Percentiles rank a stretch among this genome's conserved stretches.
These are phyloP conservation scores for Ecdyonurus torrentis DNA, from an alignment of 2,888 invertebrate species.

Conservation along the genomic window DNA sequence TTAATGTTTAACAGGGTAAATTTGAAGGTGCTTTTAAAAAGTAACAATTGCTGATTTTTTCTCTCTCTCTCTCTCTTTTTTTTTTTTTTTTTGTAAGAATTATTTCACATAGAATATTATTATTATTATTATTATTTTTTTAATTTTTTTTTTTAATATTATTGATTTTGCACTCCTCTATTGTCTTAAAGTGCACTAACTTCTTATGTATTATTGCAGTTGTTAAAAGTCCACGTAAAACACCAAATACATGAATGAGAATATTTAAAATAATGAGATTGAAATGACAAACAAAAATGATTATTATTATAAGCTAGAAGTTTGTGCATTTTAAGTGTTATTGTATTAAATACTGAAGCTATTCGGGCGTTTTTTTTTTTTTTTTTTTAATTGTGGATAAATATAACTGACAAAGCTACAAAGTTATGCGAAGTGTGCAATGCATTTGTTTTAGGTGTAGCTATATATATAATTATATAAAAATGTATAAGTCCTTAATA, in stretches of 20 bases:
- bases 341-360: background rate
- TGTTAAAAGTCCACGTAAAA: background rate
- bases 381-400: background rate
- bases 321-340: background rate
- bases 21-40: too few species aligned
- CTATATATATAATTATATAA: background rate
- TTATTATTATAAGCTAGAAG: background rate
- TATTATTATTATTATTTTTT: too few species aligned
- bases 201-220: background rate
- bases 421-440: background rate
- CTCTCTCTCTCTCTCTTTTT: too few species aligned
- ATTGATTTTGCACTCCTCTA: background rate
- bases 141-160: too few species aligned
- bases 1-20: too few species aligned
- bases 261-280: background rate
- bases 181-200: background rate
- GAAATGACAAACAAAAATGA: background rate
- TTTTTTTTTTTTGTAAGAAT: too few species aligned
- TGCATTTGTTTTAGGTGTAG: background rate
- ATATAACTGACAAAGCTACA: background rate
- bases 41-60: too few species aligned
- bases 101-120: too few species aligned
- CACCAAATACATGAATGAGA: background rate
- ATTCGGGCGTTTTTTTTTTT: background rate
- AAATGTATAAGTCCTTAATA: background rate